A percentile compares a stretch with the other conserved stretches of the same genome.
These are phyloP conservation scores for Semaprochilodus insignis DNA, from an alignment of 2,797 vertebrate species.

Conservation along the genomic window DNA sequence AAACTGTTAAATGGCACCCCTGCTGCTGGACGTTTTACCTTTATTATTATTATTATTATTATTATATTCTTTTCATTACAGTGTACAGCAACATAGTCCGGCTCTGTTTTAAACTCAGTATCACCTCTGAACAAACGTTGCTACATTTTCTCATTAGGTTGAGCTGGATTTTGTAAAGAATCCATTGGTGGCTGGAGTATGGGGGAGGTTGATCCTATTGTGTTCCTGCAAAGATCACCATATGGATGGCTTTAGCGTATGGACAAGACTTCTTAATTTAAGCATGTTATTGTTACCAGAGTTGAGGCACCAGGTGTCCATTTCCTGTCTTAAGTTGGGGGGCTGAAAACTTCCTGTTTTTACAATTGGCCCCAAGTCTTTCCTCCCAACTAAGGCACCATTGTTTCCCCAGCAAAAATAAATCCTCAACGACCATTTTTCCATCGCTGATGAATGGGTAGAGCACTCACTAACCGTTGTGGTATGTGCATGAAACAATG, in stretches of 20 bases:
- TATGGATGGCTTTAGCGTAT: constrained; percentile 56
- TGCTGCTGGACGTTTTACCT: too few species aligned
- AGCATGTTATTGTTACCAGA: constrained; percentile 67
- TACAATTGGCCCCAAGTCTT: constrained; percentile 65
- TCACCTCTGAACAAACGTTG: neutral
- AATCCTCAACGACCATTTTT: constrained; percentile 28
- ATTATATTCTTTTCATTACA: too few species aligned
- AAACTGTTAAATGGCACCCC: too few species aligned
- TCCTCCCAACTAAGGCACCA: constrained; percentile 54
- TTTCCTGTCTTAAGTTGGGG: constrained; percentile 71
- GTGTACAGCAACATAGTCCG: too few species aligned
- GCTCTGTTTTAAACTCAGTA: neutral
- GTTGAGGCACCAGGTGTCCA: constrained; percentile 72
- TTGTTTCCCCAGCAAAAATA: constrained; percentile 68
- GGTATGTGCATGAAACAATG: constrained; percentile 55
- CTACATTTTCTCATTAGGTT: neutral
- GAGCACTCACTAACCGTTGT: constrained; percentile 56
- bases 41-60: too few species aligned
- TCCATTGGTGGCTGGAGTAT: neutral
- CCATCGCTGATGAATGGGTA: constrained; percentile 63
- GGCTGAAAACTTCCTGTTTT: constrained; percentile 70
- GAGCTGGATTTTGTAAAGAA: neutral
- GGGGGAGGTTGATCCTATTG: constrained; percentile 38
- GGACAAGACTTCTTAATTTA: constrained; percentile 70
- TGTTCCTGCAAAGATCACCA: constrained; percentile 37